These are phyloP conservation scores for Sycobia sp. DNA, from an alignment of 1,140 invertebrate species.

Conservation along the genomic window DNA sequence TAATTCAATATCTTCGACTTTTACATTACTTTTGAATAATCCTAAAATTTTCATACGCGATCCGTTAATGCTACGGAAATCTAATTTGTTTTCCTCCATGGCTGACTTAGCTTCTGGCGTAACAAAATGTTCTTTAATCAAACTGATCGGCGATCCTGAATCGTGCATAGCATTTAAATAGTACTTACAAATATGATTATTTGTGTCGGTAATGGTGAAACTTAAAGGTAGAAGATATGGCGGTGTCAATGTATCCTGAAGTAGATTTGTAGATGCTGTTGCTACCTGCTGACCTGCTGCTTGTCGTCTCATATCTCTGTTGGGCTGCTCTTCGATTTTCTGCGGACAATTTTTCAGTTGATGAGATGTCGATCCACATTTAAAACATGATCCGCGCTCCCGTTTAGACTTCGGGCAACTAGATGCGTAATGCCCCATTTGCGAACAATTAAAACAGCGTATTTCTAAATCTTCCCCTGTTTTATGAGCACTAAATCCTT, in stretches of 20 bases:
- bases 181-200: not conserved
- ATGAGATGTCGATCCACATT: constrained; percentile 12
- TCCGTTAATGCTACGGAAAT: not conserved
- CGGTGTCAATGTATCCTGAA: not conserved
- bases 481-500: not conserved
- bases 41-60: constrained; percentile 29
- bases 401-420: not conserved
- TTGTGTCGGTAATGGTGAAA: not conserved
- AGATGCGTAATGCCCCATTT: not conserved
- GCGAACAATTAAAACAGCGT: not conserved
- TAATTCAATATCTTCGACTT: constrained; percentile 35
- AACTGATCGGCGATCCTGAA: constrained; percentile 49
- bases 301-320: no score
- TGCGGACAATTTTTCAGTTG: constrained; percentile 9
- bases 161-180: not conserved
- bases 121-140: not conserved
- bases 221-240: not conserved
- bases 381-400: not conserved
- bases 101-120: not conserved
- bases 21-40: constrained; percentile 54
- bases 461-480: no score
- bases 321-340: not conserved
- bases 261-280: not conserved
- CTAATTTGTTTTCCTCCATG: not conserved
- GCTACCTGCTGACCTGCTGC: no score